These are phyloP conservation scores for Trididemnum clinides DNA, from an alignment of 23 tunicate genomes.

Conservation along the genomic window DNA sequence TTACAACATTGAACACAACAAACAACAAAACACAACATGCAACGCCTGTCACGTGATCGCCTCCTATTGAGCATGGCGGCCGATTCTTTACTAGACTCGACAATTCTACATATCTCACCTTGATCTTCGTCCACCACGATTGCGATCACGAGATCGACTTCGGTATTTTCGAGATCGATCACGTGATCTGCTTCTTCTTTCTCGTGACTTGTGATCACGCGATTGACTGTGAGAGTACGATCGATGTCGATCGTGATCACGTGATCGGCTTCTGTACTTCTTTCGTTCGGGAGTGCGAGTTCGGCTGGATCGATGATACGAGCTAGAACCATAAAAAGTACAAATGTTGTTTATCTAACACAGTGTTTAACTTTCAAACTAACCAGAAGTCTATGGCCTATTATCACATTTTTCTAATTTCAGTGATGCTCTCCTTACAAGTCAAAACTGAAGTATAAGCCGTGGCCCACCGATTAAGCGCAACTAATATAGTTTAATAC, in stretches of 20 bases:
- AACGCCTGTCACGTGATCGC: no score
- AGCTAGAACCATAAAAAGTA: not conserved
- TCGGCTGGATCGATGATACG: not conserved
- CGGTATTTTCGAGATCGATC: conserved; percentile 20
- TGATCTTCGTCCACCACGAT: not conserved
- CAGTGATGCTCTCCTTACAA: no score
- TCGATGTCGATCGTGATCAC: conserved; percentile 31
- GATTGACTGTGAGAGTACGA: not conserved
- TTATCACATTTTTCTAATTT: no score
- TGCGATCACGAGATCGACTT: conserved; percentile 20
- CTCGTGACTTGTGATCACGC: conserved; percentile 46
- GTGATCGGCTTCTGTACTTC: conserved; percentile 48
- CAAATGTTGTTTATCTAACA: not conserved
- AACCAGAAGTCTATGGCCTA: no score
- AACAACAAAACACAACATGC: no score
- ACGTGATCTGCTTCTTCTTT: conserved; percentile 48
- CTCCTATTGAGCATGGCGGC: no score
- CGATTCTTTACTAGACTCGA: no score
- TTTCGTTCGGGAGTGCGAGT: conserved; percentile 26
- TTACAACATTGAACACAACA: no score
- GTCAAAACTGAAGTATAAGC: not conserved
- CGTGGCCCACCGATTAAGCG: no score
- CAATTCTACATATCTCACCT: no score
- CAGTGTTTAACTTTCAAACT: not conserved
- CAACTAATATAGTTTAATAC: no score